Conservation (phyloP, 2,797 vertebrate genomes). For the Diplodus puntazzo region DNA sequence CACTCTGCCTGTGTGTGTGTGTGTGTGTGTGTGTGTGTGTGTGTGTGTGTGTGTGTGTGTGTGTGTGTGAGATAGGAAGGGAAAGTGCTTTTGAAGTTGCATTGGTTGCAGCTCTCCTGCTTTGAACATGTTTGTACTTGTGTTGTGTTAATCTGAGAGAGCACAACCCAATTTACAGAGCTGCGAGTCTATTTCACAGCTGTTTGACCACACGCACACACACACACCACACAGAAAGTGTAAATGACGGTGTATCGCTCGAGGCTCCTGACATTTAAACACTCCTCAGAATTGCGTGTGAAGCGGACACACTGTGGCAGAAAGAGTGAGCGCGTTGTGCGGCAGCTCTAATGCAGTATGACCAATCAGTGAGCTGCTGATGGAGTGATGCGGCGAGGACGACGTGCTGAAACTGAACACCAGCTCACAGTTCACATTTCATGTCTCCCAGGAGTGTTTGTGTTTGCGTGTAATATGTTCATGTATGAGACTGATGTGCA, state of each 20-base stretch:
- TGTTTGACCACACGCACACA: slow-evolving; percentile 72
- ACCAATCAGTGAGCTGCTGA: slow-evolving; percentile 40
- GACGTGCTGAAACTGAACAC: neutral
- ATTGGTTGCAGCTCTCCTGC: slow-evolving; percentile 59
- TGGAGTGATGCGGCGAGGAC: neutral
- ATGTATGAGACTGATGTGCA: too few species aligned
- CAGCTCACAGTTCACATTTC: too few species aligned
- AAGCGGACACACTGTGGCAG: neutral
- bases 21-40: slow-evolving; percentile 2
- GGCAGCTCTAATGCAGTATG: slow-evolving; percentile 31
- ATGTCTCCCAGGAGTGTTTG: too few species aligned
- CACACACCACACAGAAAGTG: slow-evolving; percentile 41
- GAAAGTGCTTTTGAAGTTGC: slow-evolving; percentile 69
- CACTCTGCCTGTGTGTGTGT: neutral
- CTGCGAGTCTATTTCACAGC: slow-evolving; percentile 77
- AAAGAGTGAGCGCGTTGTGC: slow-evolving; percentile 4
- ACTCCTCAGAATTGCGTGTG: slow-evolving; percentile 54
- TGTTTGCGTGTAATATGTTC: too few species aligned
- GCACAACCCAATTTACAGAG: slow-evolving; percentile 78
- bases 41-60: slow-evolving; percentile 11
- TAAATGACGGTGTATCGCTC: slow-evolving; percentile 68
- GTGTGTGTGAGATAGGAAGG: neutral
- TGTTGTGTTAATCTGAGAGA: slow-evolving; percentile 74
- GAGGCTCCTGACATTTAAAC: slow-evolving; percentile 77
- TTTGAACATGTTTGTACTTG: slow-evolving; percentile 74